Base-by-base conservation (phyloP, 1,140 invertebrate genomes). In the Cydia pomonella region DNA sequence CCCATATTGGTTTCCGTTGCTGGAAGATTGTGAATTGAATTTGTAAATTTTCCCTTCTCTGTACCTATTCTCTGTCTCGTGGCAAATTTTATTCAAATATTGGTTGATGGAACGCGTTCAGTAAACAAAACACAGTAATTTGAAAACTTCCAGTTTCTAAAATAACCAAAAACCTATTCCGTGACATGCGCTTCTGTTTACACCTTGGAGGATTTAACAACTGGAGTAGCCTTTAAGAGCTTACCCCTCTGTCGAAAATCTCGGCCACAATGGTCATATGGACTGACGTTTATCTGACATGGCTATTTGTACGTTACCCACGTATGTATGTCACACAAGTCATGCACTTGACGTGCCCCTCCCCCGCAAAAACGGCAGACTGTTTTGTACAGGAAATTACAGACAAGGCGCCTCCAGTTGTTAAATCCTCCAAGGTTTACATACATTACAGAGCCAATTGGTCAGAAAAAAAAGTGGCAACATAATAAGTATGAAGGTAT, bases 1-100 rank as follows among this genome's bases (percentile, higher is more conserved):
- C 53, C 53, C 53, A 59, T 59, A 59, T 59, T 59, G 53, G 53
- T 12, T 59, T 59, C 53, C 10, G 53, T 59, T 59, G 53, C 53
- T 9, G 10, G 53, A 59, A 59, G 21, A 59, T 53, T 59, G 53
- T 23, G 9, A 59, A 59, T 23, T 59, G 50, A 59, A 59, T 59
- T 59, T 59, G 21, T 59, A 59, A 53, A 59, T 9, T 23, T 59
- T 59, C 12, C n/a, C 10, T 3, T 23, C 10, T 23, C 9, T 23
- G 21, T n/a, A 59, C 18, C 13, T 41, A 1, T 41, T 29, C 29
- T 29, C 29, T 29, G 7, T 38, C 33, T 12, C 10, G 47, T 44
- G 13, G 6, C n/a, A 50, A 21, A 23, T 23, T 18, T 59, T 59
- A 23, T 59, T 59, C 2, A 12, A 59, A 59, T 59, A 59, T 21